A percentile compares a stretch with the other conserved stretches of the same genome.
These are phyloP conservation scores for Drosophila tani DNA, from an alignment of 1,140 invertebrate species.

Conservation along the genomic window DNA sequence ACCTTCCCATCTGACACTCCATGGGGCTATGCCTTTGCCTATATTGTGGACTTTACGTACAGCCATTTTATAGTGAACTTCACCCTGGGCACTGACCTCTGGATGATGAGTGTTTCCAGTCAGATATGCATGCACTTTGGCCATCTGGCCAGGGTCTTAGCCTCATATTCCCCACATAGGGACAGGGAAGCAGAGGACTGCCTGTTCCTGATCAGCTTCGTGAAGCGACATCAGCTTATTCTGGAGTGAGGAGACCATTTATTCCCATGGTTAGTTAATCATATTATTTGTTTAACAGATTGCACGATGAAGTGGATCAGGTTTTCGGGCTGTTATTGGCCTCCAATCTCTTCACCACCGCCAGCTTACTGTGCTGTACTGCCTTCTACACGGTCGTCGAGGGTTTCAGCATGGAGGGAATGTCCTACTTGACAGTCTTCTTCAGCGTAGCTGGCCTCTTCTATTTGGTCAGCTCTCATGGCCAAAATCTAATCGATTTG, in stretches of 20 bases:
- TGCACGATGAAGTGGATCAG: constrained; percentile 44
- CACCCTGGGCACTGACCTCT: constrained; percentile 48
- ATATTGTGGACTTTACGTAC: constrained; percentile 26
- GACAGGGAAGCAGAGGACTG: constrained; percentile 11
- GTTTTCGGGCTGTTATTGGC: constrained; percentile 50
- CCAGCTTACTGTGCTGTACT: constrained; percentile 39
- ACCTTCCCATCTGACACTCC: neutral
- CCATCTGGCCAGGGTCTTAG: constrained; percentile 21
- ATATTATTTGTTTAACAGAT: constrained; percentile 12
- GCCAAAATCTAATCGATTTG: constrained; percentile 45
- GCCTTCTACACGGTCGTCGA: constrained; percentile 37
- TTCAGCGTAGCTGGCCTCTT: constrained; percentile 35
- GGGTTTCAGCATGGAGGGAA: constrained; percentile 49
- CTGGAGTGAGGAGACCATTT: constrained; percentile 6
- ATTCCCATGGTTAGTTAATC: too few relatives aligned
- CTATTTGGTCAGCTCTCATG: constrained; percentile 56
- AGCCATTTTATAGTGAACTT: constrained; percentile 33
- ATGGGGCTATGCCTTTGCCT: constrained; percentile 1
- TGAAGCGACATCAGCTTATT: constrained; percentile 41
- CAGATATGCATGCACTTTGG: constrained; percentile 54
- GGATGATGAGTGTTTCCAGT: constrained; percentile 48
- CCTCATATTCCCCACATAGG: constrained; percentile 13
- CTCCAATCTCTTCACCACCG: constrained; percentile 45
- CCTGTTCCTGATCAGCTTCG: constrained; percentile 17
- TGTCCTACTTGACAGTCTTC: constrained; percentile 48